Percentiles rank a stretch among this genome's conserved stretches.
Evolutionary conservation across 2,888 invertebrate genomes (phyloP).

Genomic region (Drepana falcataria): DNA sequence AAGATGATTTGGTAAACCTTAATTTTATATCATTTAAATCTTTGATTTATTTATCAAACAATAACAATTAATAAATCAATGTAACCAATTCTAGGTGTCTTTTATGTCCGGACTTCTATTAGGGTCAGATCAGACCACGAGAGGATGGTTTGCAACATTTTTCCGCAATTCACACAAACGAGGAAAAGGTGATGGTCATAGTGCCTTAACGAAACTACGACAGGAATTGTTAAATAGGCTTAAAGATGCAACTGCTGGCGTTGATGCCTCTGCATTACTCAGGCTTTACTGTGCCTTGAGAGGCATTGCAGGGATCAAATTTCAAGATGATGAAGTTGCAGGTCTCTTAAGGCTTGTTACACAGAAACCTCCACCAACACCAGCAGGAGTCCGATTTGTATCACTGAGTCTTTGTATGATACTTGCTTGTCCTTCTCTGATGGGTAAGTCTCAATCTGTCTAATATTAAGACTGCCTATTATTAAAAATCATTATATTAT

Average conservation of each 20-base stretch:
- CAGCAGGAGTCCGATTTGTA: conserved; percentile 94
- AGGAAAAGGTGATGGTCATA: conserved; percentile 86
- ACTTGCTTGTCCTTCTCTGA: conserved; percentile 94
- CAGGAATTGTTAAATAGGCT: conserved; percentile 87
- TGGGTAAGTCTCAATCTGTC: conserved; percentile 64
- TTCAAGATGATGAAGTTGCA: conserved; percentile 93
- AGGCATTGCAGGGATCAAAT: conserved; percentile 95
- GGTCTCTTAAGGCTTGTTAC: conserved; percentile 91
- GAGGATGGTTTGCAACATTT: conserved; percentile 96
- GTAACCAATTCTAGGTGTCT: conserved; percentile 75
- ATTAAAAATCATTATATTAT: not conserved
- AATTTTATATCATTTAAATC: not conserved
- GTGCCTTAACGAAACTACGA: conserved; percentile 82
- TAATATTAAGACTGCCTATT: not conserved
- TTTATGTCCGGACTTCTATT: conserved; percentile 93
- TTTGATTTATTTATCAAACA: not conserved
- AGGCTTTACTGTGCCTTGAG: conserved; percentile 94
- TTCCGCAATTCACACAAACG: conserved; percentile 90
- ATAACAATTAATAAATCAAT: not conserved
- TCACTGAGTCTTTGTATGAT: conserved; percentile 96
- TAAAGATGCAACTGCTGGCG: conserved; percentile 83
- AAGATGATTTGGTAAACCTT: conserved; percentile 75
- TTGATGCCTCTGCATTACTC: conserved; percentile 93
- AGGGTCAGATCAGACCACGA: conserved; percentile 92
- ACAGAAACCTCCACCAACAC: conserved; percentile 92